Evolutionary conservation across 2,113 vertebrate species (phyloP), one percentile per base, ranked within the genome.

Genomic region (Montifringilla adamsi): DNA sequence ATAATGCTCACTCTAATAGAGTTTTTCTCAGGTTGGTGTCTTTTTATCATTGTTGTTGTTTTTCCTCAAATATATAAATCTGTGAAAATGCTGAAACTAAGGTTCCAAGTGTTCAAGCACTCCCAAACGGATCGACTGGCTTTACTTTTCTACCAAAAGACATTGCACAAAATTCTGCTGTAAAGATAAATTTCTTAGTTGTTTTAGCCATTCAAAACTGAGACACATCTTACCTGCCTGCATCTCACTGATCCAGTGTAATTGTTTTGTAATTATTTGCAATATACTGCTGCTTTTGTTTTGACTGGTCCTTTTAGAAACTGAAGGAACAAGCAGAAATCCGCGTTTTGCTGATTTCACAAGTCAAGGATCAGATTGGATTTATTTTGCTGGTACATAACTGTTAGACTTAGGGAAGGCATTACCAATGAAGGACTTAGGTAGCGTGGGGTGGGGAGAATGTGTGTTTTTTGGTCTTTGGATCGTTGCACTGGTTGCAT

Each of bases 1-100:
- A 97, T 98, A 97, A 96, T 94, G 94, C 93, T 98, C 69, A 93
- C 95, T 98, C 97, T 97, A 96, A 98, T 97, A 95, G 98, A 67
- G 97, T 97, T 98, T 97, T 98, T 98, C 98, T 98, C 98, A 98
- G 98, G 98, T 98, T 97, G 96, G 94, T 97, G 95, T 98, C 94
- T 97, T 97, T 84, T 94, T 96, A 97, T 95, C 94, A 63, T 97
- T 81, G 85, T 95, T 97, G 87, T 95, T 73, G 90, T 62, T 79
- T 84, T 89, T 92, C 78, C 11, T 93, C 58, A 76, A 93, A 44
- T 87, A 92, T 72, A 88, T 92, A 91, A 77, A 96, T 97, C 96
- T 98, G 96, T 98, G 97, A 98, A 98, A 89, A 95, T 67, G 77
- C 93, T 60, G 18, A 91, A 92, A 90, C 96, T 92, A 89, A 97